Evolutionary conservation across 1,140 invertebrate species (phyloP).

Genomic region (Chionoecetes opilio): DNA sequence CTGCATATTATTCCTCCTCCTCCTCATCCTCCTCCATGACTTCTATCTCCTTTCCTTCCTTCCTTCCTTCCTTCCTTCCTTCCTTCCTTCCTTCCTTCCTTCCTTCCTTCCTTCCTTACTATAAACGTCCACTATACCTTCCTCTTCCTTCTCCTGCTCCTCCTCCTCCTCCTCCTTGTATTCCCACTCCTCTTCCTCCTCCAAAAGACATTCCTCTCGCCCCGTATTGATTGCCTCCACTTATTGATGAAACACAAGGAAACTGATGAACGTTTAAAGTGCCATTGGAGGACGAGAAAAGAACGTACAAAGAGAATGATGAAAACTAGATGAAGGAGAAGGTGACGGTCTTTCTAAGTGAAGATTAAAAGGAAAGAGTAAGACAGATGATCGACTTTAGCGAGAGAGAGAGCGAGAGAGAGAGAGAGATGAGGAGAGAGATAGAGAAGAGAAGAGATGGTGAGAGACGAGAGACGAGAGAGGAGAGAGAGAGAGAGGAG

Average conservation of each 20-base stretch:
- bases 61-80: not conserved
- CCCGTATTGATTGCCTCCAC: not conserved
- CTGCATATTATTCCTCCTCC: not conserved
- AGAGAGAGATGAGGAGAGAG: no score
- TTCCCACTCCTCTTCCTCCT: not conserved
- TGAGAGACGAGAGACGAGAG: no score
- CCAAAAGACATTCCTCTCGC: not conserved
- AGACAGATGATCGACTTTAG: no score
- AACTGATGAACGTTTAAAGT: not conserved
- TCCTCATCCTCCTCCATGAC: slow-evolving; percentile 4
- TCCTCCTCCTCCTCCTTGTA: not conserved
- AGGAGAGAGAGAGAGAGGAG: no score
- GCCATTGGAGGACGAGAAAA: not conserved
- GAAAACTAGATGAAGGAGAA: not conserved
- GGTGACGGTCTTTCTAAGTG: no score
- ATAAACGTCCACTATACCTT: no score
- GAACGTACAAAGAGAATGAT: not conserved
- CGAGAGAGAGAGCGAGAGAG: no score
- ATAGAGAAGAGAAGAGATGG: no score
- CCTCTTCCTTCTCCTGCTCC: not conserved
- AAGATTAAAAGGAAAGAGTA: no score
- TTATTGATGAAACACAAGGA: not conserved
- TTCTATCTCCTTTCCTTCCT: not conserved
- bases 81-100: not conserved
- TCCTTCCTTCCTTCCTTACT: not conserved